Evolutionary conservation across 1,140 invertebrate species (phyloP).

Genomic region (Cydia strobilella): DNA sequence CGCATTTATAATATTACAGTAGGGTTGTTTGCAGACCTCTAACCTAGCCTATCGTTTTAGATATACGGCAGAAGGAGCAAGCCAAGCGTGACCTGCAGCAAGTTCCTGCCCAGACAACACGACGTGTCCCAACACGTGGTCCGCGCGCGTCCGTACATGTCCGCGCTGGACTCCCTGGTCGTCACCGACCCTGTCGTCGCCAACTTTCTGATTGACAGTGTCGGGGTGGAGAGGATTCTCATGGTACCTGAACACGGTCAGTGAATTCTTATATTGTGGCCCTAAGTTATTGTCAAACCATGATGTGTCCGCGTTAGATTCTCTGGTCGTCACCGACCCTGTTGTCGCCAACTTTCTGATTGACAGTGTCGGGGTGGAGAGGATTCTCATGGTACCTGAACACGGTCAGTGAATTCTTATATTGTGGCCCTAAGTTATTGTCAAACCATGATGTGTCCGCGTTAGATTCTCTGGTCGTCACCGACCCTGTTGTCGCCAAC

Average conservation of each 20-base stretch:
- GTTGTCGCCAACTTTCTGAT: slow-evolving; percentile 92
- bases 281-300: too few species aligned
- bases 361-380: slow-evolving; percentile 87
- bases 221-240: slow-evolving; percentile 85
- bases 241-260: slow-evolving; percentile 83
- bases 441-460: too few species aligned
- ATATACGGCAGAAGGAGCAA: slow-evolving; percentile 69
- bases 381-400: slow-evolving; percentile 86
- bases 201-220: slow-evolving; percentile 92
- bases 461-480: slow-evolving; percentile 84
- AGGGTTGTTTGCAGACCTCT: not conserved
- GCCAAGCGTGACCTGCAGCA: slow-evolving; percentile 85
- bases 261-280: not conserved
- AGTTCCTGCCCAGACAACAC: slow-evolving; percentile 84
- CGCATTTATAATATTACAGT: too few species aligned
- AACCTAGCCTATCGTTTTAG: slow-evolving; percentile 39
- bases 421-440: too few species aligned
- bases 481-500: slow-evolving; percentile 90
- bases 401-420: too few species aligned
- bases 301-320: slow-evolving; percentile 82
- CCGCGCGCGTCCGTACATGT: slow-evolving; percentile 72
- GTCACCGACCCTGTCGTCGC: slow-evolving; percentile 88
- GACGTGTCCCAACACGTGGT: slow-evolving; percentile 82
- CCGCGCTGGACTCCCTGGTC: slow-evolving; percentile 84
- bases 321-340: slow-evolving; percentile 85